Evolutionary conservation across 2,797 vertebrate genomes (phyloP).

Genomic region (Acrossocheilus fasciatus): DNA sequence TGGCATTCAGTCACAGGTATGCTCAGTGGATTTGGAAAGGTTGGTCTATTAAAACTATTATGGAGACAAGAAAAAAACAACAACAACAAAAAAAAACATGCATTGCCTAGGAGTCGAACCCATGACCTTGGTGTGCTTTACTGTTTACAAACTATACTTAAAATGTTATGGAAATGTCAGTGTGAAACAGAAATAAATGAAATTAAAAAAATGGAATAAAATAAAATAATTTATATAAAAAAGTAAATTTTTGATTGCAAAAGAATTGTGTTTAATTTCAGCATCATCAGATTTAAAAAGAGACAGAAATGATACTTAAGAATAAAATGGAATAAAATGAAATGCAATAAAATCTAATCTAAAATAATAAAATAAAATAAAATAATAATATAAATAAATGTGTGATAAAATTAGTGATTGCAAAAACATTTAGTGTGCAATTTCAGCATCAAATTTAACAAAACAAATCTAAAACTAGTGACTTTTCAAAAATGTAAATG

Average conservation of each 20-base stretch:
- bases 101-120: background rate
- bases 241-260: too few species aligned
- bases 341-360: background rate
- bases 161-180: background rate
- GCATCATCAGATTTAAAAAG: background rate
- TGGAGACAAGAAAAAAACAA: background rate
- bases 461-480: too few species aligned
- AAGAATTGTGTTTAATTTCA: background rate
- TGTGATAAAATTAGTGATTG: too few species aligned
- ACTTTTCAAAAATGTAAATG: background rate
- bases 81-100: background rate
- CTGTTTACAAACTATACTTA: background rate
- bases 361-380: background rate
- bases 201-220: background rate
- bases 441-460: background rate
- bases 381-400: too few species aligned
- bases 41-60: background rate
- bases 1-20: conserved; percentile 13
- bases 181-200: background rate
- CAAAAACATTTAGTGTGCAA: background rate
- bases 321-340: background rate
- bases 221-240: too few species aligned
- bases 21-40: background rate
- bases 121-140: background rate
- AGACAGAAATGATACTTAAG: background rate